Conservation (phyloP, 2,888 invertebrate genomes). For the Rugalucina vietnamica region DNA sequence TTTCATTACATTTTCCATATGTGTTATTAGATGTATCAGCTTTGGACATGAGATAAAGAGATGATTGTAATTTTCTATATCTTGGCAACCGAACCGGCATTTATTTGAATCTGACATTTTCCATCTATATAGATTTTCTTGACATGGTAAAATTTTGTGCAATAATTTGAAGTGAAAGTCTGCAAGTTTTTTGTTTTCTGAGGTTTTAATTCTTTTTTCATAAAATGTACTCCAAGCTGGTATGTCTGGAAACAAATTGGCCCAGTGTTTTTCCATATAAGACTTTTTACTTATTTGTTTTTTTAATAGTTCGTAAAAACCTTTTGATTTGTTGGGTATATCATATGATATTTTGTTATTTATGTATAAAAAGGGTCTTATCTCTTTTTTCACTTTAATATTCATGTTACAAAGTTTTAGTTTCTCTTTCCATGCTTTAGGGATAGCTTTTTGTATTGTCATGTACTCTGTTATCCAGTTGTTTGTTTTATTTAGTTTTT, state of each 20-base stretch:
- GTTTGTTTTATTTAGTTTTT: neutral
- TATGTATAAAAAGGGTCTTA: neutral
- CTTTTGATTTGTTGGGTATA: neutral
- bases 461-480: neutral
- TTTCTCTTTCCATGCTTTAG: neutral
- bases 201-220: neutral
- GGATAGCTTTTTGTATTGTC: neutral
- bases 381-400: neutral
- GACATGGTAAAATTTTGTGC: neutral
- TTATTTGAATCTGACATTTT: neutral
- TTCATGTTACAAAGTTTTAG: neutral
- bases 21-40: neutral
- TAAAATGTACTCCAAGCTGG: neutral
- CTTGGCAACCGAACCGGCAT: neutral
- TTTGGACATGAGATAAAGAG: neutral
- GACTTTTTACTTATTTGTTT: neutral
- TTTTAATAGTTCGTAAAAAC: neutral
- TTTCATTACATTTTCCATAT: neutral
- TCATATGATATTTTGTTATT: neutral
- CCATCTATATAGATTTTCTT: neutral
- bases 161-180: neutral
- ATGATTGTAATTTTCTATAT: neutral
- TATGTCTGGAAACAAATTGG: neutral
- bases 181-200: neutral
- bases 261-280: neutral